Base-by-base conservation (phyloP, 2,888 invertebrate genomes). In the Maniola hyperantus region DNA sequence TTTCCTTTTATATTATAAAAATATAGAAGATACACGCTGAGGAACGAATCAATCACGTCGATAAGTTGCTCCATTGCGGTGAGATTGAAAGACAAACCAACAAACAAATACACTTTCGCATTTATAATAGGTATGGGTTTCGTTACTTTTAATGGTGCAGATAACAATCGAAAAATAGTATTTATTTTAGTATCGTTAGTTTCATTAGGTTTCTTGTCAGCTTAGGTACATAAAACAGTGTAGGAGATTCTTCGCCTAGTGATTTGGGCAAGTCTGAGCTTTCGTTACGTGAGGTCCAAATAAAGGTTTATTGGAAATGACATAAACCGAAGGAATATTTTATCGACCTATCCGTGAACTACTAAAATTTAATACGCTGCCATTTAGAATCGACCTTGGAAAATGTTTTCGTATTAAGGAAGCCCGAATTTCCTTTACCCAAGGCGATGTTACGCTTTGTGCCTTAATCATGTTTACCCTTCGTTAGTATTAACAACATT, bases 271-370 rank as follows among this genome's bases (percentile, higher is more conserved):
- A 44, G 60, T 51, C 53, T 65, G 54, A 42, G 62, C 50, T 6
- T n/a, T 36, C 62, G 58, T 72, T 68, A 66, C 63, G 67, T 63
- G 65, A 65, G 64, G 39, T 46, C 67, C 66, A 62, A 71, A 70
- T 65, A 60, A 66, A 64, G 68, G 42, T 68, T 69, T 71, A 71
- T 69, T 64, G 73, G 42, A 66, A 63, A 63, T 33, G 64, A 70
- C 63, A 67, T 71, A 70, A 69, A 66, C 54, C 63, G 62, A 46
- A 69, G 57, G 51, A 68, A 73, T 71, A 71, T 72, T 73, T 72
- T 66, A 67, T 67, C 70, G 61, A 71, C 65, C 65, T 68, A 67
- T 70, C 62, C 62, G 50, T 59, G 44, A 65, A 64, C 64, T 66
- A 65, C 48, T 67, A 66, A 67, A 67, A 65, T 62, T 62, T 59